Evolutionary conservation across 1,140 invertebrate species (phyloP).

Genomic region (Calephelis virginiensis): DNA sequence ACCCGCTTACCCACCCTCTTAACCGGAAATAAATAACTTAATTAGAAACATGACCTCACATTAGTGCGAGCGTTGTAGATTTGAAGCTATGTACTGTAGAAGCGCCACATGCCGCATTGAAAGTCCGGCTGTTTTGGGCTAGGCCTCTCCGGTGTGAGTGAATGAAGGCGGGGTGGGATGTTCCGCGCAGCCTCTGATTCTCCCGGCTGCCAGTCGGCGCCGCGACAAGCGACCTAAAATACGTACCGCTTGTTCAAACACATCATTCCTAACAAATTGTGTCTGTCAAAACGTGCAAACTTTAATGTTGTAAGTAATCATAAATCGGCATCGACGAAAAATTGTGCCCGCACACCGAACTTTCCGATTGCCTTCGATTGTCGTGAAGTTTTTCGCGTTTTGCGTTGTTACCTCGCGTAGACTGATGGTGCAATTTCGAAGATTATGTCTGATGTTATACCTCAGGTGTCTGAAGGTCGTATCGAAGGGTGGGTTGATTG

Average conservation of each 20-base stretch:
- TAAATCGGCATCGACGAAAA: background rate
- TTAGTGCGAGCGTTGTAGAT: background rate
- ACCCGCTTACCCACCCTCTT: too few relatives aligned
- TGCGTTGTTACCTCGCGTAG: constrained; percentile 20
- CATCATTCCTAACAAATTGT: constrained; percentile 53
- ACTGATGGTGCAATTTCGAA: constrained; percentile 36
- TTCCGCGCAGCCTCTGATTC: constrained; percentile 65
- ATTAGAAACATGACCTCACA: background rate
- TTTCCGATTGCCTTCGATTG: constrained; percentile 45
- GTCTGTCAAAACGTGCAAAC: constrained; percentile 58
- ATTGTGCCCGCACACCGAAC: constrained; percentile 32
- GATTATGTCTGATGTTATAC: constrained; percentile 43
- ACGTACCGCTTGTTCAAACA: constrained; percentile 46
- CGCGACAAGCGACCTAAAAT: constrained; percentile 52
- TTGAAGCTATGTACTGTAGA: constrained; percentile 43
- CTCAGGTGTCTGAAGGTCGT: constrained; percentile 59
- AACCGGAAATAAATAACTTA: background rate
- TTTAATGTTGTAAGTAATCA: constrained; percentile 57
- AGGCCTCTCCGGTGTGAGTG: constrained; percentile 57
- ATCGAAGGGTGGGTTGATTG: constrained; percentile 37
- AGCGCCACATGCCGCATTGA: constrained; percentile 68
- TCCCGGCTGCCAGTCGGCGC: constrained; percentile 60
- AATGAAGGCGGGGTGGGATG: constrained; percentile 68
- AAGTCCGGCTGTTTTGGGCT: constrained; percentile 69
- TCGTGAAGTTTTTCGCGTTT: constrained; percentile 33